Evolutionary conservation across 2,888 invertebrate genomes (phyloP).

Genomic region (Dioctria rufipes): DNA sequence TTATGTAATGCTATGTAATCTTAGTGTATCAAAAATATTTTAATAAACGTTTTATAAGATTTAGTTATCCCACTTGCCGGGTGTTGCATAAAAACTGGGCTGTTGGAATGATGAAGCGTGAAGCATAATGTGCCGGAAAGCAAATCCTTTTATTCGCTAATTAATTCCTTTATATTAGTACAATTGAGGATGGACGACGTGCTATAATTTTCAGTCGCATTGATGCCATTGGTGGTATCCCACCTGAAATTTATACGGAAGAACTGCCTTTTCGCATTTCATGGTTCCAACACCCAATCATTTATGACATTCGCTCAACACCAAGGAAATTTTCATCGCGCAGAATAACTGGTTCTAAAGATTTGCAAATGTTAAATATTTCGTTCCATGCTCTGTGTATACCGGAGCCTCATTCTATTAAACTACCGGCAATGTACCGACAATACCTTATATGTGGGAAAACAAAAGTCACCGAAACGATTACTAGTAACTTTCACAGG

Average conservation of each 20-base stretch:
- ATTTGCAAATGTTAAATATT: constrained; percentile 99
- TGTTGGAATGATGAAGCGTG: no score
- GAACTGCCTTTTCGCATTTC: constrained; percentile 98
- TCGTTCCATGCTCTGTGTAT: constrained; percentile 96
- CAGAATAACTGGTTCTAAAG: constrained; percentile 98
- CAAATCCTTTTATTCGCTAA: no score
- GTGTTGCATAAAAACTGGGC: constrained; percentile 47
- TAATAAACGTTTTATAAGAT: no score
- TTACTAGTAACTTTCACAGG: no score
- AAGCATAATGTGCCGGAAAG: no score
- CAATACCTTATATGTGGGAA: no score
- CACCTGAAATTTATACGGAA: constrained; percentile 93
- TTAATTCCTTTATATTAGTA: no score
- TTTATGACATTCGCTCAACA: constrained; percentile 98
- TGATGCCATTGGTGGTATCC: constrained; percentile 97
- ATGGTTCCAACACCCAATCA: constrained; percentile 99
- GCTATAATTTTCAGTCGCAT: constrained; percentile 98
- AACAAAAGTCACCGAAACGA: no score
- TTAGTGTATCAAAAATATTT: no score
- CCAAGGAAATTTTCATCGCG: constrained; percentile 97
- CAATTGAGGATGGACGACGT: constrained; percentile 98
- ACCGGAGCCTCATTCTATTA: constrained; percentile 88
- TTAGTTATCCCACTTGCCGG: no score
- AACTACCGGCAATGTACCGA: constrained; percentile 90
- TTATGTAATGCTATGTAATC: no score